Evolutionary conservation across 2,888 invertebrate species (phyloP), one percentile per base, ranked within the genome.

Genomic region (Melanargia galathea): DNA sequence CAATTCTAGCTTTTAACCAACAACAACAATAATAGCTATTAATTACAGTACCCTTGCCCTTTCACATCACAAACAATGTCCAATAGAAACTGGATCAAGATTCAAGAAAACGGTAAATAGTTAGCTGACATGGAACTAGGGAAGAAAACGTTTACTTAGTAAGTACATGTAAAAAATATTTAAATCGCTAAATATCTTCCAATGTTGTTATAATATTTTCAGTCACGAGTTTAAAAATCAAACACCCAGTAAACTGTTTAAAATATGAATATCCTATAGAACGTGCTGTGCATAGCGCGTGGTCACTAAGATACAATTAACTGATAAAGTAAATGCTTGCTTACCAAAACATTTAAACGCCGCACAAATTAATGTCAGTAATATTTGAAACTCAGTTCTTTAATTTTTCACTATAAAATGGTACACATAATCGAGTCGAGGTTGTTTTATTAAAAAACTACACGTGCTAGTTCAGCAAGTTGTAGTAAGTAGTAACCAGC

Each of bases 381-480:
- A 58, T 43, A 13, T 24, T 52, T 16, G 8, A 54, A 22, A 30
- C 22, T 61, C 48, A 38, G 45, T 30, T 33, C 24, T 60, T 51
- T 22, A n/a, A 57, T 62, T 40, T 40, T 56, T 67, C 48, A 62
- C 56, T 57, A 60, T 62, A 46, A 62, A 62, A 40, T 26, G 22
- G 18, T 24, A 62, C 18, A 33, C 45, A 48, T 60, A 60, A 33
- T 54, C 51, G 35, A 62, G 38, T 49, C 54, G 60, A 64, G 62
- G 58, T 62, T 66, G 65, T 57, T 60, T 54, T 58, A 51, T 46
- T 22, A 35, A 60, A 20, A 22, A 51, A 57, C 60, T 60, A 65
- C 69, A 68, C 68, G 69, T 68, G 66, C 64, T n/a, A n/a, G 63
- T 48, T 13, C 20, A 16, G 2, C 18, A n/a, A n/a, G n/a, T n/a